Base-by-base conservation (phyloP, 2,888 invertebrate genomes). In the Andrena minutula region DNA sequence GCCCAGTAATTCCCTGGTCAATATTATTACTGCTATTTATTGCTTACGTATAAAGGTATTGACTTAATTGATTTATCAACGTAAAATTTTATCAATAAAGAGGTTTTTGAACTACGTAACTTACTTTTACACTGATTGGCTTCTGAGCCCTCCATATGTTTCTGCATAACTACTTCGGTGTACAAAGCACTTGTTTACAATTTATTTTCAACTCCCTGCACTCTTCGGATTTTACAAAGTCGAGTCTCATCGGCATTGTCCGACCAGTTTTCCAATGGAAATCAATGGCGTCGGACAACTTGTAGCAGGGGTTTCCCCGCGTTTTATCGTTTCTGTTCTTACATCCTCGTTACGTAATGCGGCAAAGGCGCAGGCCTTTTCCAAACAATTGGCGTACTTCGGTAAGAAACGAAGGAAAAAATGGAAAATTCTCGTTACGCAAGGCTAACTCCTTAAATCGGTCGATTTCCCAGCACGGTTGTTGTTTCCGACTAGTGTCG, bases 401-500 rank as follows among this genome's bases (percentile, higher is more conserved):
- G 66, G 70, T 49, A 73, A 75, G 69, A 82, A 56, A 41, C 41
- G 16, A 26, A 4, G 23, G 56, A 23, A 56, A 87, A 88, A 75
- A 86, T 83, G 82, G 84, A 86, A 88, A 88, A 87, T 86, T 79
- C 74, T 85, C 78, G 89, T 83, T 73, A 86, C 84, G 88, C 86
- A 87, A 70, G 87, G 80, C 85, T 88, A 65, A 77, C 82, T 84
- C 73, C 63, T 80, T 69, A 88, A 85, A 86, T 83, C 86, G 79
- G 65, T 60, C 79, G 72, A 80, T 81, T 83, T 81, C 83, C 86
- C 83, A 81, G 82, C 82, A 83, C 82, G 82, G 61, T 73, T 70
- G 72, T 32, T 65, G 60, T 86, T 86, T 77, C 86, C 82, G 75
- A 83, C 77, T 41, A 32, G 74, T 73, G 71, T 69, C 73, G 71